These are phyloP conservation scores for Pegoplata infirma DNA, from an alignment of 2,888 invertebrate species.

Conservation along the genomic window DNA sequence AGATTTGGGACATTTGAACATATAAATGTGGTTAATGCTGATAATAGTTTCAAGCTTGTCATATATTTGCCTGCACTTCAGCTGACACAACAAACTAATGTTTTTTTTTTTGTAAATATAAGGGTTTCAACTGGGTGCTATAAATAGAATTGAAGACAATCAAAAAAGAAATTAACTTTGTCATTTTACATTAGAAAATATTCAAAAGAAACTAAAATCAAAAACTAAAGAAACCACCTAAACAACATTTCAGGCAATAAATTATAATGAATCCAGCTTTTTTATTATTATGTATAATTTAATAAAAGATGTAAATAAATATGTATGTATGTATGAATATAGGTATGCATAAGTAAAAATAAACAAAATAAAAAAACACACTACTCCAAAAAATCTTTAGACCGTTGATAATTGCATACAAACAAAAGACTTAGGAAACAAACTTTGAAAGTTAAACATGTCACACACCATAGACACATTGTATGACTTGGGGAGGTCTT, in stretches of 20 bases:
- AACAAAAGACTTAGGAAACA: conserved; percentile 57
- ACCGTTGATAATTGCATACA: conserved; percentile 37
- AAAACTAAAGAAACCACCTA: background rate
- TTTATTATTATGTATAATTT: too few relatives aligned
- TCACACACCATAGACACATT: conserved; percentile 24
- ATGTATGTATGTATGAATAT: background rate
- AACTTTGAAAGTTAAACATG: conserved; percentile 55
- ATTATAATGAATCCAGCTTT: conserved; percentile 15
- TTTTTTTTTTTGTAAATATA: background rate
- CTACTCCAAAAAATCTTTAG: conserved; percentile 12
- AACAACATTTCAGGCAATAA: background rate
- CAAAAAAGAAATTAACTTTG: conserved; percentile 28
- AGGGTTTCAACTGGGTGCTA: background rate
- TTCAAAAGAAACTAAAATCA: too few relatives aligned
- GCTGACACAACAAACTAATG: background rate
- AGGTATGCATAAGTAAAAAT: background rate
- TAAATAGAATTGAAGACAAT: background rate
- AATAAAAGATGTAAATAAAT: background rate
- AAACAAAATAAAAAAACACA: background rate
- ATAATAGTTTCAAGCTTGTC: background rate
- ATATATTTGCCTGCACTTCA: background rate
- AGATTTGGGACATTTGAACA: too few relatives aligned
- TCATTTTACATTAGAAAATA: too few relatives aligned
- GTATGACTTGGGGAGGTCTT: conserved; percentile 15
- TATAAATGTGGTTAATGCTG: background rate